Percentiles rank a stretch among this genome's conserved stretches.
Conservation (phyloP, 2,888 invertebrate species). For the Eupithecia abbreviata region DNA sequence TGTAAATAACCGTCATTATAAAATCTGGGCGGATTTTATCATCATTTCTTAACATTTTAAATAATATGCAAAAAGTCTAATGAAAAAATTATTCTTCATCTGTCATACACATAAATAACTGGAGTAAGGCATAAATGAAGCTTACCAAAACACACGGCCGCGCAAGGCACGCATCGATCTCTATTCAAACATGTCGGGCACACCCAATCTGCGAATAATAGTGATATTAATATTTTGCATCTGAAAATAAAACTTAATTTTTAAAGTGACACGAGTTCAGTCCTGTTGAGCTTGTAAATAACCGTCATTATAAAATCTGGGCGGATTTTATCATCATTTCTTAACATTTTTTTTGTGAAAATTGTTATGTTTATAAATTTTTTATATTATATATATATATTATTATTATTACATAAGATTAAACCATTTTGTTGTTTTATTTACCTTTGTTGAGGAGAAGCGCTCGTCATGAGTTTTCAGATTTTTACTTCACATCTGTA, state of each 20-base stretch:
- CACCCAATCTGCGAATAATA: background rate
- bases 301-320: conserved; percentile 55
- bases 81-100: too few species aligned
- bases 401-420: background rate
- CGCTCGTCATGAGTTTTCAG: background rate
- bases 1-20: conserved; percentile 55
- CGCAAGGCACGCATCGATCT: background rate
- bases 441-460: background rate
- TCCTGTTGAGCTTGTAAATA: conserved; percentile 71
- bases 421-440: background rate
- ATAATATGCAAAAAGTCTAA: too few species aligned
- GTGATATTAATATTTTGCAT: background rate
- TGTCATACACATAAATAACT: too few species aligned
- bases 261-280: conserved; percentile 49
- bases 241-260: background rate
- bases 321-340: conserved; percentile 55
- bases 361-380: too few species aligned
- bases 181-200: background rate
- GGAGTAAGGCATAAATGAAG: background rate
- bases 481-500: background rate
- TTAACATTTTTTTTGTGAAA: background rate
- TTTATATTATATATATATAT: too few species aligned
- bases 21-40: conserved; percentile 54
- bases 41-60: conserved; percentile 43
- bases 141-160: background rate